Evolutionary conservation across 2,797 vertebrate genomes (phyloP).

Genomic region (Hoplostethus mediterraneus): DNA sequence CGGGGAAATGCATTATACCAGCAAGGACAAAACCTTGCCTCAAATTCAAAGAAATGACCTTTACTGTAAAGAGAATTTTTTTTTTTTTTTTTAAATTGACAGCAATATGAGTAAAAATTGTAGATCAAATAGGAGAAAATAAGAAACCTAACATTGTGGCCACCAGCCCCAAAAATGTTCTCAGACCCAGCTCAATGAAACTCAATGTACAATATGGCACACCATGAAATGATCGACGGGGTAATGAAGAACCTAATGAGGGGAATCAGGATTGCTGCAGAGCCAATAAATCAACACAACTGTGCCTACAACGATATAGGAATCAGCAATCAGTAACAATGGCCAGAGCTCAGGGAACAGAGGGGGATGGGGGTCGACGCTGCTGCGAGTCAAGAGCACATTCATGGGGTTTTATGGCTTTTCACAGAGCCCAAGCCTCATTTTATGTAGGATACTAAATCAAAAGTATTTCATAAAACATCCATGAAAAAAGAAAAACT

Average conservation of each 20-base stretch:
- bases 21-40: neutral
- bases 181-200: slow-evolving; percentile 59
- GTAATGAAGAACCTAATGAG: slow-evolving; percentile 86
- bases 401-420: slow-evolving; percentile 48
- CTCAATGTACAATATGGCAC: slow-evolving; percentile 62
- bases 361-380: slow-evolving; percentile 19
- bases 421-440: slow-evolving; percentile 14
- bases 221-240: slow-evolving; percentile 75
- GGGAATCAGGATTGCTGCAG: slow-evolving; percentile 78
- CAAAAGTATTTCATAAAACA: neutral
- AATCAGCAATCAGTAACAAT: slow-evolving; percentile 71
- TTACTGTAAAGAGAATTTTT: slow-evolving; percentile 1
- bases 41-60: neutral
- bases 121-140: slow-evolving; percentile 32
- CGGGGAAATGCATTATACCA: slow-evolving; percentile 5
- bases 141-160: slow-evolving; percentile 52
- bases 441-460: slow-evolving; percentile 25
- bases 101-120: slow-evolving; percentile 23
- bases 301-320: slow-evolving; percentile 73
- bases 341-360: slow-evolving; percentile 53
- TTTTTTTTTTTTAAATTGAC: slow-evolving; percentile 4
- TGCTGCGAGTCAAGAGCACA: slow-evolving; percentile 57
- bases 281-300: slow-evolving; percentile 84
- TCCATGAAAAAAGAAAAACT: slow-evolving; percentile 10
- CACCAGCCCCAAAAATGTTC: slow-evolving; percentile 30